Conservation (phyloP, 2,113 vertebrate species). For the Sturnira hondurensis region DNA sequence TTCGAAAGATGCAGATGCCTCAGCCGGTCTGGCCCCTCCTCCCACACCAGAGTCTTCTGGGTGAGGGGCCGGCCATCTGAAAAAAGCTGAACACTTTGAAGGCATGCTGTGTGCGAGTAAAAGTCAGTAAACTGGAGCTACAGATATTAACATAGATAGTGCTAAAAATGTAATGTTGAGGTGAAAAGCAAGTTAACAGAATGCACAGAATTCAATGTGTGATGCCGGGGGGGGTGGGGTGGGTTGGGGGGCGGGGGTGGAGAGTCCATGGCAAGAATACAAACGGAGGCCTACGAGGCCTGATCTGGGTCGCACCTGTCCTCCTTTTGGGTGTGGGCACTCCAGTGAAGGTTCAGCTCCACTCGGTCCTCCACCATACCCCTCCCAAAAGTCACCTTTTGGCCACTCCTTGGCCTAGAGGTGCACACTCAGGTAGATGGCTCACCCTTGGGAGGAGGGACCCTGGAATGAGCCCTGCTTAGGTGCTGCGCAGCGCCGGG, state of each 20-base stretch:
- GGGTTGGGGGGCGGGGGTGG: rapidly evolving
- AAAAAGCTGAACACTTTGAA: slow-evolving; percentile 2
- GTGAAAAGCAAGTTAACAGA: background rate
- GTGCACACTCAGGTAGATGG: background rate
- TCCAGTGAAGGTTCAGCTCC: background rate
- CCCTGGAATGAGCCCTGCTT: background rate
- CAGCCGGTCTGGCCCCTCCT: background rate
- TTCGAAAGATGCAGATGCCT: background rate
- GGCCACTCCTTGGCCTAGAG: background rate
- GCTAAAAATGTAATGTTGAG: background rate
- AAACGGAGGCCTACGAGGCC: background rate
- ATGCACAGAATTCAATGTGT: background rate
- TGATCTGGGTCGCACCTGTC: background rate
- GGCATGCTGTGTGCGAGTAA: background rate
- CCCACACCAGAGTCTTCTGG: background rate
- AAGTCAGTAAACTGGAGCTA: background rate
- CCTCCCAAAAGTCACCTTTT: background rate
- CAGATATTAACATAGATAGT: background rate
- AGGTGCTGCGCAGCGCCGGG: background rate
- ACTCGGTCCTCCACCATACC: background rate
- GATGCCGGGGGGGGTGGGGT: rapidly evolving
- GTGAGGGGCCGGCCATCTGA: background rate
- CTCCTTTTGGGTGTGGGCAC: background rate
- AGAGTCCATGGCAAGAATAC: background rate
- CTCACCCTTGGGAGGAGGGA: background rate